Evolutionary conservation across 2,797 vertebrate genomes (phyloP).

Genomic region (Aselliscus stoliczkanus): DNA sequence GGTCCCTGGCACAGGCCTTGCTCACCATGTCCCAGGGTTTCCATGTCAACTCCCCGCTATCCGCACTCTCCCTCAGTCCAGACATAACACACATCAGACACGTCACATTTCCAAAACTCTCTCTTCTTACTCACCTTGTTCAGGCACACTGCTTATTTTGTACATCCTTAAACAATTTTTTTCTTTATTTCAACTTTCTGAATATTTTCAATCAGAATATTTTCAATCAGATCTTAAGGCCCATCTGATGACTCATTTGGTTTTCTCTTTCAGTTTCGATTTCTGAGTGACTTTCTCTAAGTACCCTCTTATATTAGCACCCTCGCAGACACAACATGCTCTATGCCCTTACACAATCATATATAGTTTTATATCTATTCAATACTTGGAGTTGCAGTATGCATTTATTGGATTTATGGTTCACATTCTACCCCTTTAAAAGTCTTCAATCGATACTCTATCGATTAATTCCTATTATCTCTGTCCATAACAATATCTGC

Average conservation of each 20-base stretch:
- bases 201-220: background rate
- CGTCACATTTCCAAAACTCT: background rate
- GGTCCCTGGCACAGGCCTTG: background rate
- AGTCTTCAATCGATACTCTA: background rate
- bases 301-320: too few species aligned
- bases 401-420: background rate
- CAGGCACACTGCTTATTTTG: background rate
- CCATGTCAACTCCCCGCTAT: background rate
- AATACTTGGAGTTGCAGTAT: background rate
- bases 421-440: background rate
- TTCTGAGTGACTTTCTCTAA: background rate
- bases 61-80: background rate
- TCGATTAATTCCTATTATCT: background rate
- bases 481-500: too few species aligned
- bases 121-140: background rate
- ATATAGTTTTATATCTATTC: background rate
- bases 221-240: too few species aligned
- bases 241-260: background rate
- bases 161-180: background rate
- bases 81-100: background rate
- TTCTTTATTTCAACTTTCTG: background rate
- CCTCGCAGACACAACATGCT: background rate
- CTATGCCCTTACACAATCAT: background rate
- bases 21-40: accelerated
- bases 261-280: background rate